These are phyloP conservation scores for Galleria mellonella DNA, from an alignment of 1,140 invertebrate genomes.

Conservation along the genomic window DNA sequence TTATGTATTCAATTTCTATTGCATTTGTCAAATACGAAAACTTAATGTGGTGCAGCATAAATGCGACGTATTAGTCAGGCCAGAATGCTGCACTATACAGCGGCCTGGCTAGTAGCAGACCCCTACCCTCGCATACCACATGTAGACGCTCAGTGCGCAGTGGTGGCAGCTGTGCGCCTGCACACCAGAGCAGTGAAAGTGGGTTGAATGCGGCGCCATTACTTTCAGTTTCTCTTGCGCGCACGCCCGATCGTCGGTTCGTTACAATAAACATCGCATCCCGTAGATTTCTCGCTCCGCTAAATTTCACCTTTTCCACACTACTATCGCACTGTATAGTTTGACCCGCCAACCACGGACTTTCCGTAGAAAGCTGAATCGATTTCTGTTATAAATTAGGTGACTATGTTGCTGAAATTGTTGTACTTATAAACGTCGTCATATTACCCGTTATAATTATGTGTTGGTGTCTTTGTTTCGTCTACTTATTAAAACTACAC, in stretches of 20 bases:
- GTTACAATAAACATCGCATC: conserved; percentile 72
- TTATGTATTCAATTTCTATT: too few relatives aligned
- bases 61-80: too few relatives aligned
- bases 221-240: conserved; percentile 71
- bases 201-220: conserved; percentile 65
- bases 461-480: too few relatives aligned
- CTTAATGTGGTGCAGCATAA: too few relatives aligned
- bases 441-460: neutral
- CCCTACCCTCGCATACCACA: too few relatives aligned
- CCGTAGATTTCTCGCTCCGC: conserved; percentile 70
- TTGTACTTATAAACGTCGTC: neutral
- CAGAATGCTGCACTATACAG: too few relatives aligned
- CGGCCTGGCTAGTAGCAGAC: too few relatives aligned
- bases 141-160: too few relatives aligned
- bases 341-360: conserved; percentile 33
- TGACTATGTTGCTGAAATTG: conserved; percentile 8
- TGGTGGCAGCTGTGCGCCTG: conserved; percentile 14
- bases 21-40: too few relatives aligned
- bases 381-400: conserved; percentile 19
- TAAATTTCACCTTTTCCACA: conserved; percentile 72
- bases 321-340: conserved; percentile 40
- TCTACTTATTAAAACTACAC: too few relatives aligned
- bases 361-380: conserved; percentile 43
- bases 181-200: conserved; percentile 61
- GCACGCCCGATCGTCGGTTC: conserved; percentile 54